Evolutionary conservation across 1,140 invertebrate genomes (phyloP).

Genomic region (Sweltsa coloradensis): DNA sequence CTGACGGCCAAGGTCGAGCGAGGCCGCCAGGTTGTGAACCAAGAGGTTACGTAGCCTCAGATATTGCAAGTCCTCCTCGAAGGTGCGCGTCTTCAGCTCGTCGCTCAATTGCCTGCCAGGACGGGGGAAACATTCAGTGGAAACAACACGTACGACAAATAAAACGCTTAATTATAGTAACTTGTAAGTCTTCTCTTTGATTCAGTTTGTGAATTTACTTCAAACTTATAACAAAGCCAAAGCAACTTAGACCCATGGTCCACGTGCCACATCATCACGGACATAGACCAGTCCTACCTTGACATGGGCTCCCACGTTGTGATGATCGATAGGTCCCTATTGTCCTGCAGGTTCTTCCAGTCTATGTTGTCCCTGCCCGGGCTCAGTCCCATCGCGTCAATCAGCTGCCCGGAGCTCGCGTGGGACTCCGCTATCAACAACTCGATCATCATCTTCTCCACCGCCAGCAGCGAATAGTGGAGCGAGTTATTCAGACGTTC

Average conservation of each 20-base stretch:
- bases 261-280: too few relatives aligned
- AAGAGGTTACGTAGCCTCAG: constrained; percentile 5
- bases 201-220: too few relatives aligned
- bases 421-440: constrained; percentile 41
- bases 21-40: constrained; percentile 1
- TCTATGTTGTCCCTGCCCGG: constrained; percentile 37
- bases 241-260: too few relatives aligned
- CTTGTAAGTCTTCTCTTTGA: too few relatives aligned
- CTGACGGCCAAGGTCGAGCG: too few relatives aligned
- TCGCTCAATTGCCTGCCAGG: constrained; percentile 9
- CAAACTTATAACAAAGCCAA: too few relatives aligned
- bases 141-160: too few relatives aligned
- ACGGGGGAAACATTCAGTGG: too few relatives aligned
- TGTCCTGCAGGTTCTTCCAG: constrained; percentile 32
- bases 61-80: constrained; percentile 7
- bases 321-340: constrained; percentile 4
- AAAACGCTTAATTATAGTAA: too few relatives aligned
- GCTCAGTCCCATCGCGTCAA: constrained; percentile 39
- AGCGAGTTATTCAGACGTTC: constrained; percentile 70
- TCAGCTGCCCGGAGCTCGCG: constrained; percentile 14
- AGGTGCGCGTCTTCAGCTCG: constrained; percentile 4
- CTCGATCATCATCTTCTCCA: constrained; percentile 69
- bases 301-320: constrained; percentile 4
- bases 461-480: constrained; percentile 59
- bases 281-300: too few relatives aligned